Evolutionary conservation across 2,113 vertebrate species (phyloP), one percentile per base, ranked within the genome.

Genomic region (Amphiprion ocellaris): DNA sequence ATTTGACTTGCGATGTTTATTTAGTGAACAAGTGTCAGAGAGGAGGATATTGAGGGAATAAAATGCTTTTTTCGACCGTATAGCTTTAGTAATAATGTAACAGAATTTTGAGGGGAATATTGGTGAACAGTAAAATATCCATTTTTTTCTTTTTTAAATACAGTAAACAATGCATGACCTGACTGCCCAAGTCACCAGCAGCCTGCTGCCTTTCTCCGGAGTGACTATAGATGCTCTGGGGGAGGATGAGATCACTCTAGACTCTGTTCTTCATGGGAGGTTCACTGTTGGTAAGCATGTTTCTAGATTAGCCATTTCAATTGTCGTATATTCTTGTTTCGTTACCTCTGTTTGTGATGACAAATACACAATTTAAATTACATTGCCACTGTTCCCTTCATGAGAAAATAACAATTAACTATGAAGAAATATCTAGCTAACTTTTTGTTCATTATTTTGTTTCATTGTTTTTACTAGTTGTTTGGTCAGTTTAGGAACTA

Each of bases 171-270:
- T 99, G 98, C 92, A 84, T 95, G 95, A 97, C 87, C 92, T 98
- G 87, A 91, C 87, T 0, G 97, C 97, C 50, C 96, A 96, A 82
- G 96, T 97, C 92, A 97, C 96, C n/a, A 97, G 98, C 93, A 94
- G 94, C 84, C 92, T 99, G 86, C 95, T 98, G 91, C 95, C 89
- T 8, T 99, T 99, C 89, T 96, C 97, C 39, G 94, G 95, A 72
- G 98, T 97, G 67, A 99, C 97, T 39, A 14, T 96, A 75, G 94
- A 97, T 12, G 97, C 97, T 58, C 95, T 99, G 41, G 94, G 94
- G 19, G 96, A 98, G 88, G 97, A 96, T 91, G 98, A 97, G 74
- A 95, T 93, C 87, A 95, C 90, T 0, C 81, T 96, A 26, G 96
- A 96, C 79, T 96, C 96, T 24, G 95, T 95, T 39, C 89, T 99